Evolutionary conservation across 2,888 invertebrate genomes (phyloP).

Genomic region (Chloroclysta siterata): DNA sequence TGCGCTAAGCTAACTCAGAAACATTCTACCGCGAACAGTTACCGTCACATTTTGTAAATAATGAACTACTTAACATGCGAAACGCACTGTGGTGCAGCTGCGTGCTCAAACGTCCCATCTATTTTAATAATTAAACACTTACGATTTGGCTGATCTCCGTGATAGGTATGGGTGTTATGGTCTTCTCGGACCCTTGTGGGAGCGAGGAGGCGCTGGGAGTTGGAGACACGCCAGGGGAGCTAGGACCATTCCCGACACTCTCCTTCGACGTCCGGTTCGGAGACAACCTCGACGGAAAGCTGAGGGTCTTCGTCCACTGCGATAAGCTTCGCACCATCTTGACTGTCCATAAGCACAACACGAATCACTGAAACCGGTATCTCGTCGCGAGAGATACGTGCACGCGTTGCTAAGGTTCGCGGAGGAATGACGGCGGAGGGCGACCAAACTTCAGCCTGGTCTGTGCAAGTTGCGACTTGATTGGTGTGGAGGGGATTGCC

Average conservation of each 20-base stretch:
- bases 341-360: constrained; percentile 78
- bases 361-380: constrained; percentile 71
- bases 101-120: constrained; percentile 32
- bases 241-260: constrained; percentile 85
- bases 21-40: constrained; percentile 51
- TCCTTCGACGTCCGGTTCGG: constrained; percentile 92
- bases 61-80: constrained; percentile 61
- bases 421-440: constrained; percentile 69
- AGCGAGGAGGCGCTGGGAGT: constrained; percentile 86
- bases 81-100: constrained; percentile 51
- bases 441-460: constrained; percentile 58
- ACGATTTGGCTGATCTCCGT: constrained; percentile 89
- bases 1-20: constrained; percentile 46
- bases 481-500: constrained; percentile 50
- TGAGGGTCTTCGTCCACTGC: constrained; percentile 96
- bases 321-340: constrained; percentile 94
- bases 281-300: constrained; percentile 93
- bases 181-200: constrained; percentile 84
- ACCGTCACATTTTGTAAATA: constrained; percentile 55
- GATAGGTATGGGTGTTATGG: constrained; percentile 85
- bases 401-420: constrained; percentile 64
- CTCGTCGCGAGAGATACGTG: constrained; percentile 58
- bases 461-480: constrained; percentile 76
- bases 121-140: constrained; percentile 66
- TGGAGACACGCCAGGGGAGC: constrained; percentile 85